These are phyloP conservation scores for Luehdorfia chinensis DNA, from an alignment of 1,140 invertebrate genomes.

Conservation along the genomic window DNA sequence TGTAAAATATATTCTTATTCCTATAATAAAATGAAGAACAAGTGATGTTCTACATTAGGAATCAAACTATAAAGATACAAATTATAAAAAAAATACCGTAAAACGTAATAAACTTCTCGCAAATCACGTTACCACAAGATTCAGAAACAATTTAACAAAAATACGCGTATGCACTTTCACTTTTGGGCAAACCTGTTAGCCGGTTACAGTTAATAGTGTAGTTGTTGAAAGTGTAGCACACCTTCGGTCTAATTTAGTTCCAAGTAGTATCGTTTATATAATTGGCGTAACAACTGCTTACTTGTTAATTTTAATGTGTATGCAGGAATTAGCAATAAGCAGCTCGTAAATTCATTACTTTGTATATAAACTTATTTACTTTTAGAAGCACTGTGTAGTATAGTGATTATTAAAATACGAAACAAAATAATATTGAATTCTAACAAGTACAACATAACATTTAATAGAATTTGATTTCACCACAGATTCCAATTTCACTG, in stretches of 20 bases:
- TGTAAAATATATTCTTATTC: too few relatives aligned
- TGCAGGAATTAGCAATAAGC: slow-evolving; percentile 1
- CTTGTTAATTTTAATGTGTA: slow-evolving; percentile 13
- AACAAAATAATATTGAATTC: slow-evolving; percentile 3
- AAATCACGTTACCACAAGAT: too few relatives aligned
- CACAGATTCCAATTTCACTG: too few relatives aligned
- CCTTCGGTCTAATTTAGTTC: slow-evolving; percentile 15
- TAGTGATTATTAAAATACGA: slow-evolving; percentile 1
- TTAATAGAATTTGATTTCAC: slow-evolving; percentile 2
- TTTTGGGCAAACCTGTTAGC: slow-evolving; percentile 10
- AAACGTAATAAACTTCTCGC: too few relatives aligned
- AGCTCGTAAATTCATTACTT: slow-evolving; percentile 14
- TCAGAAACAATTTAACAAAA: too few relatives aligned
- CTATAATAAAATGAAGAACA: too few relatives aligned
- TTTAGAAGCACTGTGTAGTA: slow-evolving; percentile 3
- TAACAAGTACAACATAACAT: slow-evolving; percentile 14
- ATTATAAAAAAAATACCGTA: too few relatives aligned
- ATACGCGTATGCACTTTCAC: slow-evolving; percentile 15
- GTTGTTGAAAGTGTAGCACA: slow-evolving; percentile 15
- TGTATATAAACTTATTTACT: slow-evolving; percentile 7
- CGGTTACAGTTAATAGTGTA: slow-evolving; percentile 12
- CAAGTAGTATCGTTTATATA: slow-evolving; percentile 12
- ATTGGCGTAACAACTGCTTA: slow-evolving; percentile 14
- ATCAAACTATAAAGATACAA: too few relatives aligned
- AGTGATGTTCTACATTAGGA: too few relatives aligned